Evolutionary conservation across 2,888 invertebrate species (phyloP), one percentile per base, ranked within the genome.

Genomic region (Hemaris fuciformis): DNA sequence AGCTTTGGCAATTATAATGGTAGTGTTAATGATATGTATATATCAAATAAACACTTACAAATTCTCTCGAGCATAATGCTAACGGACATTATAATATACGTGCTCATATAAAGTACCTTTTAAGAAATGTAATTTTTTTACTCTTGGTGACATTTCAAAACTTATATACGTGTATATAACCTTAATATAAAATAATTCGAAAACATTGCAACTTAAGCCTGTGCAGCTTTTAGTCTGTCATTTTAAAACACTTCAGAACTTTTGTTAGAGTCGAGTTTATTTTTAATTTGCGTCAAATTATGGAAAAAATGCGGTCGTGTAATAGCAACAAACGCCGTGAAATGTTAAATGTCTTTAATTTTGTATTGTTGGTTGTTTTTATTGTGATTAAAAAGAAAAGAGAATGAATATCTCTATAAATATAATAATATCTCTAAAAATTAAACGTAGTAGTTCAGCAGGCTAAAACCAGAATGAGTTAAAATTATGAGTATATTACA

Each of bases 241-340:
- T 53, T 53, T 53, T 31, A 53, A 31, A 53, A 53, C 53, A 53
- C 53, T 31, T 31, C 18, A 53, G 27, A 31, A 53, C 53, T 53
- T 53, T 53, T 53, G 53, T 31, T 53, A 18, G 31, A 53, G 15
- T 31, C 31, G 31, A 53, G 53, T 18, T 31, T 23, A 41, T 45
- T 59, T 83, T 81, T 31, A 77, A 80, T 57, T 41, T 10, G 20
- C 34, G 23, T 34, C 45, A 23, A 65, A 18, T 57, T 59, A 20
- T 13, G 20, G 38, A 46, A 42, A 45, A 53, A 53, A 53, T 31
- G 31, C 31, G 27, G 53, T 27, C 61, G 56, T 53, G 53, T 53
- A 31, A 31, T 31, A 71, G 60, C 66, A 65, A 65, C 61, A 31
- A 53, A 53, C 8, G 27, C 18, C 31, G 53, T 31, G 3, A 31